These are phyloP conservation scores for Halichoeres trimaculatus DNA, from an alignment of 2,113 vertebrate genomes.

Conservation along the genomic window DNA sequence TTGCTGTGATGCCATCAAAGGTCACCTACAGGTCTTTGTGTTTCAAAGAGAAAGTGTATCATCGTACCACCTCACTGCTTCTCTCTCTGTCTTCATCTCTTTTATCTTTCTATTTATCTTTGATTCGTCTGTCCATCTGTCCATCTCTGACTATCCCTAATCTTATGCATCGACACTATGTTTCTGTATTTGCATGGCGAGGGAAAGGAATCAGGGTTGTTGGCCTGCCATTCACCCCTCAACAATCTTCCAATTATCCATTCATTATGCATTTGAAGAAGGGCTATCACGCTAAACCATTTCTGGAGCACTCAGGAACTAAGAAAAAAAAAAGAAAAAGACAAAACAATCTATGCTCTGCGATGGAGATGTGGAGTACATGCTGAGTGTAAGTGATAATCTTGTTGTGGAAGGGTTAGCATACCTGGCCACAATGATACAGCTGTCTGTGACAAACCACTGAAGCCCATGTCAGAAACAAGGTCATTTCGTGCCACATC, in stretches of 20 bases:
- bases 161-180: slow-evolving; percentile 42
- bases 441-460: slow-evolving; percentile 70
- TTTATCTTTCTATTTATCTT: slow-evolving; percentile 3
- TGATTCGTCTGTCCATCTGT: slow-evolving; percentile 10
- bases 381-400: slow-evolving; percentile 52
- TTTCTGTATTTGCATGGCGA: slow-evolving; percentile 39
- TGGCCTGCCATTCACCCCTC: slow-evolving; percentile 28
- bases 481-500: slow-evolving; percentile 54
- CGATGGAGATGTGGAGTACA: slow-evolving; percentile 43
- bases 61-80: slow-evolving; percentile 6
- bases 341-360: slow-evolving; percentile 55
- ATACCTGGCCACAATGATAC: slow-evolving; percentile 60
- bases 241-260: slow-evolving; percentile 50
- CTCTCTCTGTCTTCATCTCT: slow-evolving; percentile 30
- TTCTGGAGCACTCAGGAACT: slow-evolving; percentile 78
- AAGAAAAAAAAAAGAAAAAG: slow-evolving; percentile 20
- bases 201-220: background rate
- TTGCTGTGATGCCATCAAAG: slow-evolving; percentile 43
- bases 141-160: slow-evolving; percentile 43
- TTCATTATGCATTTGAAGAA: slow-evolving; percentile 74
- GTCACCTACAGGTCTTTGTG: slow-evolving; percentile 56
- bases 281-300: slow-evolving; percentile 78
- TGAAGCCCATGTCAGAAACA: slow-evolving; percentile 68
- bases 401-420: slow-evolving; percentile 46
- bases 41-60: slow-evolving; percentile 29